A percentile compares a stretch with the other conserved stretches of the same genome.
phyloP scores from a whole-genome alignment of 37 sponge, comb jelly and placozoan genomes.

The Halisarca cf. caerulea region DNA sequence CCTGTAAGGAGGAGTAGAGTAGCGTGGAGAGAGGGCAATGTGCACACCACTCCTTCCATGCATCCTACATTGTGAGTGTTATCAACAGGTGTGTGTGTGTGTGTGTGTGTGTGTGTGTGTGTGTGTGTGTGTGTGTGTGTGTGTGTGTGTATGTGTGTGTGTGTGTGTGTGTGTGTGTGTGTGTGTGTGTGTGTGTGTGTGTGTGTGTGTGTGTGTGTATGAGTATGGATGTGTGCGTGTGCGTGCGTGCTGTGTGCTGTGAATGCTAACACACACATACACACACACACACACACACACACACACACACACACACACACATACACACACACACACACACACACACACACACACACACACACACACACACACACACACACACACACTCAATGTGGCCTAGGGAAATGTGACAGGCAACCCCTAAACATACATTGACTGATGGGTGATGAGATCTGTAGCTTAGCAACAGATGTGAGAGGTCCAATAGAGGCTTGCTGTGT shows the following conservation, averaged over 20 bases:
- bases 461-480: slow-evolving; percentile 38
- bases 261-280: neutral
- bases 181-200: slow-evolving; percentile 55
- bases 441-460: slow-evolving; percentile 58
- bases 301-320: neutral
- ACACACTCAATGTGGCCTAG: neutral
- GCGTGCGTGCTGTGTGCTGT: too few relatives aligned
- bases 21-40: too few relatives aligned
- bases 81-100: slow-evolving; percentile 39
- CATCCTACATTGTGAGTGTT: too few relatives aligned
- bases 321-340: neutral
- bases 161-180: slow-evolving; percentile 29
- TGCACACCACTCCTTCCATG: too few relatives aligned
- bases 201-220: slow-evolving; percentile 16
- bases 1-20: neutral
- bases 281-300: neutral
- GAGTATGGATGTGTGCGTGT: neutral
- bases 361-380: neutral
- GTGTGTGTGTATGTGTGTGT: neutral
- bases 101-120: slow-evolving; percentile 19
- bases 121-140: neutral
- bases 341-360: neutral
- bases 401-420: neutral
- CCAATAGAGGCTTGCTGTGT: slow-evolving; percentile 28
- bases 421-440: neutral